Evolutionary conservation across 2,888 invertebrate species (phyloP).

Genomic region (Rotaria sp.): DNA sequence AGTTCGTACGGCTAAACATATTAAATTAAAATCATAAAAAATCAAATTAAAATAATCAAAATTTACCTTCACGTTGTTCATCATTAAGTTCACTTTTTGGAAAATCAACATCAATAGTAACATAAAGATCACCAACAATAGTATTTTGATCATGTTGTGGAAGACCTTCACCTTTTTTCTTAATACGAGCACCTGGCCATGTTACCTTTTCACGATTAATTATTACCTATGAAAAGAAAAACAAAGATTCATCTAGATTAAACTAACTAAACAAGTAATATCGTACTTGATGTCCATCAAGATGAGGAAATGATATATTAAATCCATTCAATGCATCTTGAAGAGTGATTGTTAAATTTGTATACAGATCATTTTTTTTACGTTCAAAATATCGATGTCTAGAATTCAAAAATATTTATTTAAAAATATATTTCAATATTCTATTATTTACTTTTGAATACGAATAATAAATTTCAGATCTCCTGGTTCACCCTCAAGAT

Average conservation of each 20-base stretch:
- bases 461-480: conserved; percentile 77
- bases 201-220: conserved; percentile 85
- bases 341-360: conserved; percentile 82
- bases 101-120: conserved; percentile 95
- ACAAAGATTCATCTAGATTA: background rate
- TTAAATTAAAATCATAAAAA: background rate
- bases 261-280: background rate
- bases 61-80: conserved; percentile 60
- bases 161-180: conserved; percentile 98
- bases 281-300: conserved; percentile 82
- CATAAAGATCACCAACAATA: conserved; percentile 79
- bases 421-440: conserved; percentile 56
- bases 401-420: background rate
- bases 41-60: no score
- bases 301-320: conserved; percentile 76
- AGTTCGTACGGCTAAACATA: conserved; percentile 67
- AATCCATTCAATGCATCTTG: conserved; percentile 81
- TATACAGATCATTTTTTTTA: conserved; percentile 85
- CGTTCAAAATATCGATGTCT: conserved; percentile 77
- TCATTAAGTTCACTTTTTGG: conserved; percentile 80
- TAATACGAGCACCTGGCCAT: conserved; percentile 89
- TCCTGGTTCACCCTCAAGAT: conserved; percentile 97
- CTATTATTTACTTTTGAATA: conserved; percentile 51
- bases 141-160: conserved; percentile 96
- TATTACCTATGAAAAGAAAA: background rate